phyloP scores from a whole-genome alignment of 2,888 invertebrate genomes.

The Litoditis marina region DNA sequence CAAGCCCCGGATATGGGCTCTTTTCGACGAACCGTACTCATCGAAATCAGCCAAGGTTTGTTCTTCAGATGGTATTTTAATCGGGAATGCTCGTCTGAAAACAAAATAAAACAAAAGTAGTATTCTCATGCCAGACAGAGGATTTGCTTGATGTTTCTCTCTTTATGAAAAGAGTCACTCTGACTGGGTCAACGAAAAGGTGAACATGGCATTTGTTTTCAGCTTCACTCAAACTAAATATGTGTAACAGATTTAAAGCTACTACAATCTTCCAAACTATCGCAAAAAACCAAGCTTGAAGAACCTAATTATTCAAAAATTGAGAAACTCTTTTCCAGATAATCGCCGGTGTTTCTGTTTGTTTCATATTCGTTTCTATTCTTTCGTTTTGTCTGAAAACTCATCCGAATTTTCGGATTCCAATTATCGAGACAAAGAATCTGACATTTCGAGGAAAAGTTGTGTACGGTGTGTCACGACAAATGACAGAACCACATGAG shows the following conservation, averaged over 20 bases:
- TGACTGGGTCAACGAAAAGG: too few species aligned
- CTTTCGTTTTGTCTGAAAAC: conserved; percentile 93
- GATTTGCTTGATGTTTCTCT: background rate
- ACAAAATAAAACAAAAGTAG: background rate
- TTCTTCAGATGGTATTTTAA: background rate
- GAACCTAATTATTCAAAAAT: background rate
- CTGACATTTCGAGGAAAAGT: conserved; percentile 26
- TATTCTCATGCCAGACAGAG: background rate
- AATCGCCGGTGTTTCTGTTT: conserved; percentile 85
- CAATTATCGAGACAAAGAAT: conserved; percentile 35
- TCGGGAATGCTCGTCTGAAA: background rate
- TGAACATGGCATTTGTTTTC: background rate
- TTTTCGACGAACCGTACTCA: conserved; percentile 98
- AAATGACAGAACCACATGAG: conserved; percentile 50
- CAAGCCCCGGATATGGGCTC: conserved; percentile 96
- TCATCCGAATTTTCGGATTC: conserved; percentile 84
- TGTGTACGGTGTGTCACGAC: conserved; percentile 30
- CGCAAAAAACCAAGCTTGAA: too few species aligned
- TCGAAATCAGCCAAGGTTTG: conserved; percentile 93
- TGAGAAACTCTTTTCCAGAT: conserved; percentile 71
- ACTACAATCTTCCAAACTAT: too few species aligned
- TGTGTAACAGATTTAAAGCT: too few species aligned
- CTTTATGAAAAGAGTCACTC: background rate
- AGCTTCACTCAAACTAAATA: too few species aligned
- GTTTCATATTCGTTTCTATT: conserved; percentile 93